A percentile compares a stretch with the other conserved stretches of the same genome.
Conservation (phyloP, 2,888 invertebrate species). For the Tenthredo amoena region DNA sequence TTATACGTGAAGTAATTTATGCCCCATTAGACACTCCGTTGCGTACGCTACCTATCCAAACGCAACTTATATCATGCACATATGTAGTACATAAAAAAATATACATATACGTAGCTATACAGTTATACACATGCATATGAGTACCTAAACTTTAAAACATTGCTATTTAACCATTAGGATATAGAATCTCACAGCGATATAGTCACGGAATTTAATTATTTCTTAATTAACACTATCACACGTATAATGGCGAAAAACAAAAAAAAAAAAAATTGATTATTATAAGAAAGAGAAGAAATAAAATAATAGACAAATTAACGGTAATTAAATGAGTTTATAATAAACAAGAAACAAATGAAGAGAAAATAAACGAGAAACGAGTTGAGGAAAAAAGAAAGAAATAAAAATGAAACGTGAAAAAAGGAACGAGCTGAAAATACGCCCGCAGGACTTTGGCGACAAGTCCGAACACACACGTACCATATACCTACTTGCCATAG, state of each 20-base stretch:
- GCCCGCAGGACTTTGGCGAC: constrained; percentile 35
- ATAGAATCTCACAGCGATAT: not conserved
- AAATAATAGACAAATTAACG: too few species aligned
- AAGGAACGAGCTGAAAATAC: not conserved
- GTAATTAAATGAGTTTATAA: not conserved
- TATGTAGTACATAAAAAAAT: not conserved
- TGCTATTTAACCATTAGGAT: not conserved
- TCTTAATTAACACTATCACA: not conserved
- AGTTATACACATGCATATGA: not conserved
- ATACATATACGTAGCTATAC: not conserved
- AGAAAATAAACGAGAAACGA: not conserved
- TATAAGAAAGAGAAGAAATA: too few species aligned
- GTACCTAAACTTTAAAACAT: not conserved
- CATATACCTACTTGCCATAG: not conserved
- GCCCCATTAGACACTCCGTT: constrained; percentile 40
- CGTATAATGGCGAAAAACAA: too few species aligned
- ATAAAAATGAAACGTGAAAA: not conserved
- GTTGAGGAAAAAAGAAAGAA: not conserved
- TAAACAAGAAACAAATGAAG: not conserved
- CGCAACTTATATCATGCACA: not conserved
- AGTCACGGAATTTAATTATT: not conserved
- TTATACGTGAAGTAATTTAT: constrained; percentile 27
- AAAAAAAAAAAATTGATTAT: too few species aligned
- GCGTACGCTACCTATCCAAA: not conserved
- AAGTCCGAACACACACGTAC: not conserved